Evolutionary conservation across 92 coral and sea anemone genomes (phyloP), one percentile per base, ranked within the genome.

Genomic region (Palythoa caribaeorum): DNA sequence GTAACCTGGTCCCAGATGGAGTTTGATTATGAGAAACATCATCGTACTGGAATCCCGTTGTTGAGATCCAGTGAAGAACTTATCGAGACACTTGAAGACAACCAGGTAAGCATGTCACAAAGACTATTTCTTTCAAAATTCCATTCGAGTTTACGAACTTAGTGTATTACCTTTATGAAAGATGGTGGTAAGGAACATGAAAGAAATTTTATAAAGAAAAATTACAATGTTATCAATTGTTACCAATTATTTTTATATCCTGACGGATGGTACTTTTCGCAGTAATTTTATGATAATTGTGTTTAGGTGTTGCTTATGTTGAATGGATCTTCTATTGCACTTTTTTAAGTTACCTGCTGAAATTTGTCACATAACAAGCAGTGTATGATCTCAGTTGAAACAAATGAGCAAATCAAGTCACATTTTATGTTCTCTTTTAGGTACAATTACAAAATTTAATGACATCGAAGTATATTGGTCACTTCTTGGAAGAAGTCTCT

Each of bases 1-100:
- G 97, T 94, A 60, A 97, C 99, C 2, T 97, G 99, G 99, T 95
- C 99, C 21, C 95, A 96, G 89, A 97, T 97, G 99, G 98, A 97
- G 79, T 97, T 97, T 65, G 99, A 97, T 71, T 95, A 97, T 80
- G 99, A 97, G 88, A 90, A 89, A 55, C 99, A 97, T 57, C 79
- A 79, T 37, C 90, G 99, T 48, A 97, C 99, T 19, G 80, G 90
- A 39, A 94, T 97, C 69, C 98, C 97, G 3, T 74, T 97, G 79
- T 93, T 97, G 59, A 97, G 88, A 75, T 97, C 99, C 36, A 97
- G 98, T 79, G 99, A 97, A 80, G 99, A 97, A 75, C 91, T 97
- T 62, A 97, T 97, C 54, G 99, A 97, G 76, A 97, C 99, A 51
- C 99, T 97, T 71, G 99, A 97, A 78, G 99, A 97, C 73, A 97